Evolutionary conservation across 2,888 invertebrate genomes (phyloP).

Genomic region (Rhorus exstirpatorius): DNA sequence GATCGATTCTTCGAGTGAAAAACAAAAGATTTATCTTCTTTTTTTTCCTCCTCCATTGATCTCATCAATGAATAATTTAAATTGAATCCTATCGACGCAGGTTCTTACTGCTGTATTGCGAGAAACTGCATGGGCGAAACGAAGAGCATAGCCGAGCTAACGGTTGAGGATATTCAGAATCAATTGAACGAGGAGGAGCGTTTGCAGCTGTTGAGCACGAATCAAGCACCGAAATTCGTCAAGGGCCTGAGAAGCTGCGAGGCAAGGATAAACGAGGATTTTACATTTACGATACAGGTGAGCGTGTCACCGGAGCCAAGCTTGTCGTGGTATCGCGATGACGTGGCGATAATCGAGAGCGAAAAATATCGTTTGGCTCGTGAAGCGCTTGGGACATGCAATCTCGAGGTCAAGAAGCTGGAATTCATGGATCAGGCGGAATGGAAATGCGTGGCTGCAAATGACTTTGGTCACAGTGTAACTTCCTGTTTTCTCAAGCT

Average conservation of each 20-base stretch:
- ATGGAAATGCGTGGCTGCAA: slow-evolving; percentile 96
- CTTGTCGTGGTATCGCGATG: slow-evolving; percentile 95
- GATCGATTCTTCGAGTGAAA: too few relatives aligned
- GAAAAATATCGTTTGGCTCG: slow-evolving; percentile 90
- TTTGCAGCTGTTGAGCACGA: slow-evolving; percentile 89
- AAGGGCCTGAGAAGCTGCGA: slow-evolving; percentile 94
- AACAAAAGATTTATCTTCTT: too few relatives aligned
- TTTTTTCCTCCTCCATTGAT: background rate
- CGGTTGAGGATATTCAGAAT: slow-evolving; percentile 96
- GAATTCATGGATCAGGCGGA: slow-evolving; percentile 94
- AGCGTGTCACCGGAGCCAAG: slow-evolving; percentile 93
- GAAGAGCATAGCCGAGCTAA: slow-evolving; percentile 94
- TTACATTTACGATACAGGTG: slow-evolving; percentile 93
- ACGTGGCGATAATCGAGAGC: slow-evolving; percentile 90
- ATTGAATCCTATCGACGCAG: slow-evolving; percentile 80
- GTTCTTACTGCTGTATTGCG: slow-evolving; percentile 96
- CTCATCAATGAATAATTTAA: background rate
- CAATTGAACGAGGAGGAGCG: slow-evolving; percentile 95
- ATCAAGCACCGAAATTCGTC: slow-evolving; percentile 94
- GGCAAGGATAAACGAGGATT: slow-evolving; percentile 93
- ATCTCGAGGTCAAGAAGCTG: slow-evolving; percentile 91
- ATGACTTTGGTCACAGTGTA: slow-evolving; percentile 95
- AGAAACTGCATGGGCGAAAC: slow-evolving; percentile 96
- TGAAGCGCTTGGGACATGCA: slow-evolving; percentile 91
- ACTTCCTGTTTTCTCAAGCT: slow-evolving; percentile 95